phyloP scores from a whole-genome alignment of 2,113 vertebrate genomes.

The Poeciliopsis retropinna region DNA sequence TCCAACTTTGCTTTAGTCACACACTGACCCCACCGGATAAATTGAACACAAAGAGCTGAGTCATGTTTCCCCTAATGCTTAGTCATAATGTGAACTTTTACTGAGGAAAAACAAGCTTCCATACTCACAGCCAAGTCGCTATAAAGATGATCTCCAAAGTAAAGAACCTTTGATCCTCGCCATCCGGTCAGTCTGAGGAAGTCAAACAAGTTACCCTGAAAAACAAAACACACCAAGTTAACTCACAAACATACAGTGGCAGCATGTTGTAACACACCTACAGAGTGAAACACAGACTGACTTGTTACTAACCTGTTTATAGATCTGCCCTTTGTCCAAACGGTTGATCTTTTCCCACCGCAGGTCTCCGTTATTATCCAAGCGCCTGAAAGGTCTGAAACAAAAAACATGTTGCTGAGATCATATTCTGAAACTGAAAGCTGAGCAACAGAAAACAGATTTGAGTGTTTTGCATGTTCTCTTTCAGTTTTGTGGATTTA shows the following conservation, averaged over 20 bases:
- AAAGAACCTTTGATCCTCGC: constrained; percentile 94
- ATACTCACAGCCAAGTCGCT: constrained; percentile 93
- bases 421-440: not conserved
- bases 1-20: not conserved
- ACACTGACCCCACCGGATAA: not conserved
- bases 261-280: constrained; percentile 4
- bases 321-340: constrained; percentile 85
- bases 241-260: not conserved
- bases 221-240: constrained; percentile 17
- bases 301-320: constrained; percentile 81
- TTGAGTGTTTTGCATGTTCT: too few species aligned
- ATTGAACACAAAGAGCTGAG: not conserved
- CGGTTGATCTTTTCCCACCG: constrained; percentile 84
- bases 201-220: constrained; percentile 94
- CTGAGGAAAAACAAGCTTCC: not conserved
- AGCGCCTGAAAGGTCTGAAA: constrained; percentile 82
- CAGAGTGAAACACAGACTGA: not conserved
- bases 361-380: constrained; percentile 83
- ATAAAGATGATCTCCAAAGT: constrained; percentile 97
- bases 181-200: constrained; percentile 93
- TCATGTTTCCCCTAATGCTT: not conserved
- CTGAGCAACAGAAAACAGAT: too few species aligned
- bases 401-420: not conserved
- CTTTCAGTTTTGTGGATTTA: too few species aligned
- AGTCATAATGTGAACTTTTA: not conserved